Percentiles rank a stretch among this genome's conserved stretches.
phyloP scores from a whole-genome alignment of 2,113 vertebrate species.

The Edolisoma coerulescens region DNA sequence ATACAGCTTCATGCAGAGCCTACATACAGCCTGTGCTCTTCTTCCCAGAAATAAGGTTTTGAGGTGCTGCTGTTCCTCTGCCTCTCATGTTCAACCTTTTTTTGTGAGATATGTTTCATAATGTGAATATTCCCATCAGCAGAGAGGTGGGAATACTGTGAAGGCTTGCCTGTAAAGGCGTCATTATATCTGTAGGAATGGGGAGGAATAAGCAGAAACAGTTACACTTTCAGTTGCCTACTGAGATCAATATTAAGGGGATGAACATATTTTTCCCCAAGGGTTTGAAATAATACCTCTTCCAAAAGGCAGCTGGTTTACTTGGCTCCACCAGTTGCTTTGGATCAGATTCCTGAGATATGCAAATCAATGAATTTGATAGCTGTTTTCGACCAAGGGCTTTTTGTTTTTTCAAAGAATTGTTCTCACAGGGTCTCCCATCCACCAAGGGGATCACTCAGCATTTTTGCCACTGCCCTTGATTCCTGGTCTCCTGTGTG shows the following conservation, averaged over 20 bases:
- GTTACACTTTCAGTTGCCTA: background rate
- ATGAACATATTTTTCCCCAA: background rate
- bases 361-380: background rate
- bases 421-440: background rate
- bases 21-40: background rate
- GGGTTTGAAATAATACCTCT: background rate
- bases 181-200: background rate
- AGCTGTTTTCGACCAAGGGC: background rate
- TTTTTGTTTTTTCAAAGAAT: background rate
- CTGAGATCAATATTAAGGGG: background rate
- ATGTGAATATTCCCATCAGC: background rate
- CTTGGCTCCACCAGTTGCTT: background rate
- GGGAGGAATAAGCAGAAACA: background rate
- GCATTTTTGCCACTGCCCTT: background rate
- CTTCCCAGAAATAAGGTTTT: background rate
- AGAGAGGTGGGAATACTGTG: background rate
- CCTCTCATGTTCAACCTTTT: background rate
- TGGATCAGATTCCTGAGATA: background rate
- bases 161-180: background rate
- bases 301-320: background rate
- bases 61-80: background rate
- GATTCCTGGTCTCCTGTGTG: background rate
- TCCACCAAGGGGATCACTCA: rapidly evolving
- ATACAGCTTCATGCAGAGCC: background rate
- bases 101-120: background rate